These are phyloP conservation scores for Actias luna DNA, from an alignment of 2,888 invertebrate species.

Conservation along the genomic window DNA sequence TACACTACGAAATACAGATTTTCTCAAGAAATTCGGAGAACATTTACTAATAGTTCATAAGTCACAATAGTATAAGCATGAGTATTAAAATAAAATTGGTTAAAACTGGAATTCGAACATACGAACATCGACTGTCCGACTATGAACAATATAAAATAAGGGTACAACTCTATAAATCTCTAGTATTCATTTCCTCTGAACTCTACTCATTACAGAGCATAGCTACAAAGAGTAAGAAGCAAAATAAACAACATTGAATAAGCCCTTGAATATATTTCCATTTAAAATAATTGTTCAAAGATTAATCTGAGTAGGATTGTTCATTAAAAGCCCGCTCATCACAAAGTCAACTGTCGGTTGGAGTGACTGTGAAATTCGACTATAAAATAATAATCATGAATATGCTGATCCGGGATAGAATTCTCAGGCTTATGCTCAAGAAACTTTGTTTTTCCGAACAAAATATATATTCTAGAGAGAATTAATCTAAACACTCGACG, in stretches of 20 bases:
- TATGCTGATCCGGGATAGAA: conserved; percentile 17
- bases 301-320: conserved; percentile 52
- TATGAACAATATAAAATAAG: no score
- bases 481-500: background rate
- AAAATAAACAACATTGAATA: background rate
- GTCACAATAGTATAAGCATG: no score
- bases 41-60: no score
- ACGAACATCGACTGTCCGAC: no score
- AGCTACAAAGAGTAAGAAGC: background rate
- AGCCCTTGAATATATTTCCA: background rate
- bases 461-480: conserved; percentile 6
- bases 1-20: no score
- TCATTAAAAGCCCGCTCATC: conserved; percentile 50
- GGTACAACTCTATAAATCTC: no score
- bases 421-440: conserved; percentile 5
- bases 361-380: conserved; percentile 21
- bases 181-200: background rate
- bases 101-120: no score
- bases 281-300: conserved; percentile 27
- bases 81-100: no score
- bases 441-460: conserved; percentile 6
- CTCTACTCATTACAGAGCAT: background rate
- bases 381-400: conserved; percentile 27
- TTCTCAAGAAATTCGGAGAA: no score
- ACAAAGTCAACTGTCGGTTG: conserved; percentile 47